A percentile compares a stretch with the other conserved stretches of the same genome.
Conservation (phyloP, 2,797 vertebrate species). For the Sebastolobus alascanus region DNA sequence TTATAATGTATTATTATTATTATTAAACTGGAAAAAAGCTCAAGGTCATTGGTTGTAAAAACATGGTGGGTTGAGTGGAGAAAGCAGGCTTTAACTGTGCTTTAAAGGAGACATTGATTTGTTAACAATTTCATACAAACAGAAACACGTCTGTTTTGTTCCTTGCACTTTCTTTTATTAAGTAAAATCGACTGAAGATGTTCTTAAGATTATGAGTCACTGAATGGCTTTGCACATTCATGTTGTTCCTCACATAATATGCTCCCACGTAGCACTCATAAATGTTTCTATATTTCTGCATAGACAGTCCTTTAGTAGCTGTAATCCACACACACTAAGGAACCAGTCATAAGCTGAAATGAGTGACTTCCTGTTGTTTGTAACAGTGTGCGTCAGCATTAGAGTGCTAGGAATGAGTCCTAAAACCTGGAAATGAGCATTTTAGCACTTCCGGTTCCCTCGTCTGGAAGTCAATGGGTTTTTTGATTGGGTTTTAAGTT, state of each 20-base stretch:
- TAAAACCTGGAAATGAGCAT: too few species aligned
- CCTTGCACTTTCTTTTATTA: background rate
- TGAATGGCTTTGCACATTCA: conserved; percentile 14
- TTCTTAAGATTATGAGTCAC: background rate
- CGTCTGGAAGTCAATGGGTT: too few species aligned
- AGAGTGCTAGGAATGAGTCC: background rate
- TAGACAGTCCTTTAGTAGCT: background rate
- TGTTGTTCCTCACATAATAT: background rate
- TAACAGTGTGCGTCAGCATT: background rate
- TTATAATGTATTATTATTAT: too few species aligned
- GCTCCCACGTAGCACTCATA: background rate
- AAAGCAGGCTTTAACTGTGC: background rate
- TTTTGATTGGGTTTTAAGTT: too few species aligned
- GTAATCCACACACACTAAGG: background rate
- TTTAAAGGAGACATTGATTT: background rate
- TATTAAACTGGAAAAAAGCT: background rate
- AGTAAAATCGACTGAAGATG: background rate
- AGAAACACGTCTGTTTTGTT: background rate
- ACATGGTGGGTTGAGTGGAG: background rate
- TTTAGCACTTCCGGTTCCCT: too few species aligned
- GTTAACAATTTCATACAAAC: background rate
- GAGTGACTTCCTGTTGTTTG: background rate
- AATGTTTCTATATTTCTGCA: background rate
- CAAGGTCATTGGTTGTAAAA: background rate
- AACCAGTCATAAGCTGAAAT: too few species aligned